Evolutionary conservation across 2,888 invertebrate genomes (phyloP).

Genomic region (Enchytraeus crypticus): DNA sequence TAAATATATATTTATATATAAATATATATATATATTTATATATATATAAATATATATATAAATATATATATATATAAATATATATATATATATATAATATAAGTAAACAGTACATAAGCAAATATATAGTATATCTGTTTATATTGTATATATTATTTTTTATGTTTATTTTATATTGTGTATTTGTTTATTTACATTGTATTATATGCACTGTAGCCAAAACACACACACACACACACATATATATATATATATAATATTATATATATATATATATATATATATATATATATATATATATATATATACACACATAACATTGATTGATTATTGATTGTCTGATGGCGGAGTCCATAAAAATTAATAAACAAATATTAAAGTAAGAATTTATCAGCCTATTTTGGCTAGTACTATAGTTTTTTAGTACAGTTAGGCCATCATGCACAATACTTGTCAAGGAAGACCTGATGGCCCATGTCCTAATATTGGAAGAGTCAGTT

Average conservation of each 20-base stretch:
- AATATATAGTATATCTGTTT: neutral
- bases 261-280: neutral
- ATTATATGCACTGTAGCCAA: neutral
- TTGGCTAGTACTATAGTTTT: too few relatives aligned
- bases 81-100: too few relatives aligned
- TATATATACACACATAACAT: neutral
- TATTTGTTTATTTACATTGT: neutral
- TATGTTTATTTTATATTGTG: neutral
- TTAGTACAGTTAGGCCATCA: too few relatives aligned
- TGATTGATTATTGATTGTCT: neutral
- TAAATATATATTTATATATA: neutral
- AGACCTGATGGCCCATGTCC: too few relatives aligned
- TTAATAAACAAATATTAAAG: too few relatives aligned
- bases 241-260: neutral
- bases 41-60: too few relatives aligned
- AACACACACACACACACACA: neutral
- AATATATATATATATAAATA: too few relatives aligned
- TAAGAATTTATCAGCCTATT: too few relatives aligned
- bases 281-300: neutral
- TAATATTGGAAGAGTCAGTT: too few relatives aligned
- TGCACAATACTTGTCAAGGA: too few relatives aligned
- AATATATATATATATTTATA: too few relatives aligned
- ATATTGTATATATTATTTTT: neutral
- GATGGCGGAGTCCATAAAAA: neutral
- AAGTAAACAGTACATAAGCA: neutral